Evolutionary conservation across 2,888 invertebrate genomes (phyloP), one percentile per base, ranked within the genome.

Genomic region (Drosophila kambysellisi): DNA sequence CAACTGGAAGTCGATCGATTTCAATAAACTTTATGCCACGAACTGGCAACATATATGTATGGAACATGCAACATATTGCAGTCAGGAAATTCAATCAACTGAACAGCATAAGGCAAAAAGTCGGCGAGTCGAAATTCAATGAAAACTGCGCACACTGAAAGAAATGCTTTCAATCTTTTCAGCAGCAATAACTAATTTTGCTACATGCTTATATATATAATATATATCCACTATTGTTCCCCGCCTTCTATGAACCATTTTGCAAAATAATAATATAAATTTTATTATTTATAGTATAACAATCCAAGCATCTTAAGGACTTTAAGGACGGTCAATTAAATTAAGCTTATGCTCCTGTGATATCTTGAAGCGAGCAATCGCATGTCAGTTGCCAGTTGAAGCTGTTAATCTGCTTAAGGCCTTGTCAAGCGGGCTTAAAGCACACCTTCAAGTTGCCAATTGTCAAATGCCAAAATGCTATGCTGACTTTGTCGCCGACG

Each of bases 21-120:
- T 74, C 88, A 86, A 86, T 86, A 83, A 79, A 82, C 76, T 80
- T 71, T 69, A 79, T 71, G 73, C 78, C 82, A 74, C 62, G 79
- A 70, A 62, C 66, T 83, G 79, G 77, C 87, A 87, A 61, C 80
- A 84, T 69, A 74, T 74, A 20, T 67, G 25, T 32, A 30, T n/a
- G 4, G 15, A 4, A 65, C 51, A 20, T 72, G 64, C 72, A 57
- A 56, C 76, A 80, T 72, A 72, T 57, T 76, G 65, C 76, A 75
- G 61, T 32, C 63, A 53, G 82, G 69, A 88, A 83, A 88, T 88
- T 86, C 69, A 86, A 84, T 84, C 81, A 86, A 68, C 60, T 37
- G 56, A 59, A 43, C 66, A 63, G 54, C 64, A 60, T 48, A 57
- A 51, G 67, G 56, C 52, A 57, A 57, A 39, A 59, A 62, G 30